Conservation (phyloP, 2,888 invertebrate species). For the Pardosa pseudoannulata region DNA sequence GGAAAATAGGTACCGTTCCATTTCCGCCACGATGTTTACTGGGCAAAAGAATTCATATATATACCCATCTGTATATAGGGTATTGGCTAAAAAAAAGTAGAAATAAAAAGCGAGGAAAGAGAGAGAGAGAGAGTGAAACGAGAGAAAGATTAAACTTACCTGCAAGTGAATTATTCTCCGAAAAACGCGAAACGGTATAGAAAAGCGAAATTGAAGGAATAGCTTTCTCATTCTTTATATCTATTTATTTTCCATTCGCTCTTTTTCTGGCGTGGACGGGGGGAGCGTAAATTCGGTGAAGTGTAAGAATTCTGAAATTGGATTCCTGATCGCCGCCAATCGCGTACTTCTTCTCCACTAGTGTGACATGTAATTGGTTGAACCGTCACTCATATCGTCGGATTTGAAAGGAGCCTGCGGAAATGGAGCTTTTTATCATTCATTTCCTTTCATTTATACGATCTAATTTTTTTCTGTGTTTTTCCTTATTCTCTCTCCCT, state of each 20-base stretch:
- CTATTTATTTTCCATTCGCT: conserved; percentile 32
- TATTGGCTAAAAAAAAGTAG: conserved; percentile 34
- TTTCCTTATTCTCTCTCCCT: too few relatives aligned
- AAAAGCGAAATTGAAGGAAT: conserved; percentile 58
- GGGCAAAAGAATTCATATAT: conserved; percentile 48
- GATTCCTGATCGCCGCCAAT: conserved; percentile 69
- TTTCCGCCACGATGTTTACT: conserved; percentile 55
- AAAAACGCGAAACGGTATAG: neutral
- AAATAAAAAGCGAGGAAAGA: conserved; percentile 28
- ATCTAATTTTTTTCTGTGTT: conserved; percentile 26
- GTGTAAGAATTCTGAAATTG: conserved; percentile 69
- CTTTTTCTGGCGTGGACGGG: neutral
- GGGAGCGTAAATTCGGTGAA: conserved; percentile 59
- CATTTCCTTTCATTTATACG: conserved; percentile 64
- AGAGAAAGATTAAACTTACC: conserved; percentile 1
- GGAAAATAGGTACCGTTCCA: conserved; percentile 16
- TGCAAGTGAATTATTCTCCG: neutral
- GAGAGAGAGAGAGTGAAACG: too few relatives aligned
- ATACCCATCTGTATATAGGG: conserved; percentile 29
- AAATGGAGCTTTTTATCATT: conserved; percentile 66
- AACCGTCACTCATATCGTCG: conserved; percentile 61
- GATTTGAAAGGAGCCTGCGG: conserved; percentile 62
- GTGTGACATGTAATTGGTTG: conserved; percentile 69
- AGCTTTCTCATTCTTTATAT: conserved; percentile 49
- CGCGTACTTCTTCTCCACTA: conserved; percentile 61